phyloP scores from a whole-genome alignment of 2,888 invertebrate genomes.

The Eubasilissa splendida region DNA sequence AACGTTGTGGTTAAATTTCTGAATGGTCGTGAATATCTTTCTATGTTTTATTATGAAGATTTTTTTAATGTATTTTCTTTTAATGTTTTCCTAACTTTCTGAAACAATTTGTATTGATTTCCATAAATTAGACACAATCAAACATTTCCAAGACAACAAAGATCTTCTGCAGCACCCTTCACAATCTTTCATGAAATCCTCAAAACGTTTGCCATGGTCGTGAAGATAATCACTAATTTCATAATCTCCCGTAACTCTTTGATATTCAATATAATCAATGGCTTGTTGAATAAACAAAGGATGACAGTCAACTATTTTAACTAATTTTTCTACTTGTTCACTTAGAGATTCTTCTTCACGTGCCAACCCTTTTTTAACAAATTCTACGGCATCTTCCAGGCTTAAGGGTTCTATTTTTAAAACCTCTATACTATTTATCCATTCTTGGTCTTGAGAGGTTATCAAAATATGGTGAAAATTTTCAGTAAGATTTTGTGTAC shows the following conservation, averaged over 20 bases:
- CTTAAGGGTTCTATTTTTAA: background rate
- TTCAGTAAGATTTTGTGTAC: background rate
- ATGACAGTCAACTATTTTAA: background rate
- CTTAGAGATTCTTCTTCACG: background rate
- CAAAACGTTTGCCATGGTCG: background rate
- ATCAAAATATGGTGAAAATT: background rate
- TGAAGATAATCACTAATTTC: background rate
- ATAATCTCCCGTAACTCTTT: constrained; percentile 1
- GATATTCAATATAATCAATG: background rate
- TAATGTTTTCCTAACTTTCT: too few relatives aligned
- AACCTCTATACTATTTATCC: background rate
- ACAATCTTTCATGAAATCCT: background rate
- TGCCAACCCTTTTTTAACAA: background rate
- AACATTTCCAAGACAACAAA: too few relatives aligned
- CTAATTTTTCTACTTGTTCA: background rate
- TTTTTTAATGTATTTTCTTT: too few relatives aligned
- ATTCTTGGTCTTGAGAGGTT: background rate
- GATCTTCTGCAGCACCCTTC: background rate
- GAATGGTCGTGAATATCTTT: too few relatives aligned
- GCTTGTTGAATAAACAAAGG: background rate
- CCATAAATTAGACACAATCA: too few relatives aligned
- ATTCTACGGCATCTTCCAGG: background rate
- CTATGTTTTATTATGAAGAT: too few relatives aligned
- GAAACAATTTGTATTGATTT: too few relatives aligned
- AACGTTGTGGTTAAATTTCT: too few relatives aligned